Base-by-base conservation (phyloP, 2,888 invertebrate genomes). In the Apamea epomidion region DNA sequence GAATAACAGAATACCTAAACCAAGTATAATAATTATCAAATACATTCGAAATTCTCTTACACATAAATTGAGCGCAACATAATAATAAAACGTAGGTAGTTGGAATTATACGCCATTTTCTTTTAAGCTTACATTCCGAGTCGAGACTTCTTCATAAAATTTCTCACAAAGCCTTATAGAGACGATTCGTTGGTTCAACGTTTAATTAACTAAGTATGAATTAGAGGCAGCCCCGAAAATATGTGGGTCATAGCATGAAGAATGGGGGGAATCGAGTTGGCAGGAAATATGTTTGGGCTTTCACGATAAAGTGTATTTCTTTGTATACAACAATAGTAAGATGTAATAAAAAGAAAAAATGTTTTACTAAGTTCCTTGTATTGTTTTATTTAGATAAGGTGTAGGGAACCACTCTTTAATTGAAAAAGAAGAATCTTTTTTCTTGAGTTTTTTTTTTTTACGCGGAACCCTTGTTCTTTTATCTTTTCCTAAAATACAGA, bases 121-220 rank as follows among this genome's bases (percentile, higher is more conserved):
- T 25, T 85, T 71, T 25, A n/a, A 74, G 25, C 69, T 29, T 25
- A 42, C 65, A 45, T 77, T 73, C n/a, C 21, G 3, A 67, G 71
- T 64, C 72, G 81, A 80, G 71, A 82, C 60, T 71, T 71, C 81
- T 75, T 71, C 70, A 60, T 85, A 82, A 84, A 84, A 84, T 78
- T 45, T 54, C 78, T 69, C 45, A 62, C 82, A 86, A 73, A 75
- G 29, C 51, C 69, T 42, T 68, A 77, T 51, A 73, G 54, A 74
- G 64, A 78, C 73, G 79, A 87, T 71, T 83, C 75, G 68, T 75
- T 74, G 65, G 71, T 74, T 74, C 71, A 78, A 76, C 73, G 72
- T 81, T 78, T 81, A 78, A 81, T 81, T 84, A 86, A 75, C 78
- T 81, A 69, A 78, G 76, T 81, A 87, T 81, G 75, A 87, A 81